These are phyloP conservation scores for Thymelicus acteon DNA, from an alignment of 2,888 invertebrate species.

Conservation along the genomic window DNA sequence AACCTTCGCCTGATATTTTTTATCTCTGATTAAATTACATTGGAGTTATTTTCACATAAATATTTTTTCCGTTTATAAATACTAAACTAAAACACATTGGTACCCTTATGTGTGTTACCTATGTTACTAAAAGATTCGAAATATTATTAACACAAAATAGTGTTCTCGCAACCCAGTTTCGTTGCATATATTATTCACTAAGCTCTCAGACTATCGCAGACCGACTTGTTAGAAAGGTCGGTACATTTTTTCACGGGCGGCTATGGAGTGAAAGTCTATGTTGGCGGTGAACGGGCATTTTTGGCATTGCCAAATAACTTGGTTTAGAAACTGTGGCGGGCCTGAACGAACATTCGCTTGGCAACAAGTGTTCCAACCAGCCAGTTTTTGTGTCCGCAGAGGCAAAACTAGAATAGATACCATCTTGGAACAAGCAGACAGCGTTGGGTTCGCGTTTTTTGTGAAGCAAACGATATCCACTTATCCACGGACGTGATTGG, in stretches of 20 bases:
- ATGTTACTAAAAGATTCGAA: no score
- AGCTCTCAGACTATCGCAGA: constrained; percentile 37
- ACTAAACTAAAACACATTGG: no score
- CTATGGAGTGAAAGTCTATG: constrained; percentile 69
- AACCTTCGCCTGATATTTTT: no score
- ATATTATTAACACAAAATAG: background rate
- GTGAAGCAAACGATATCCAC: background rate
- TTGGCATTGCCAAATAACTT: constrained; percentile 70
- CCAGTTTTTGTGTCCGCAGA: constrained; percentile 37
- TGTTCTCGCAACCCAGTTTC: background rate
- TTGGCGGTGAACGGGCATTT: constrained; percentile 60
- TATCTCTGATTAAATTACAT: no score
- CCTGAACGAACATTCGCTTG: constrained; percentile 40
- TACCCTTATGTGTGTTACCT: no score
- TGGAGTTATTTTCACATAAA: no score
- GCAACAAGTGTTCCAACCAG: constrained; percentile 46
- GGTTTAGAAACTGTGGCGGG: constrained; percentile 50
- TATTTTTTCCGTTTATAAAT: no score
- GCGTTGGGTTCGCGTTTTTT: constrained; percentile 1
- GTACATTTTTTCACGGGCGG: constrained; percentile 69
- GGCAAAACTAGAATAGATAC: constrained; percentile 12
- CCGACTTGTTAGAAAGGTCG: constrained; percentile 66
- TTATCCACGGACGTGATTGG: background rate
- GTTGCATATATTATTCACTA: background rate
- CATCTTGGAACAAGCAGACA: background rate